Evolutionary conservation across 2,888 invertebrate genomes (phyloP).

Genomic region (Synergus umbraculus): DNA sequence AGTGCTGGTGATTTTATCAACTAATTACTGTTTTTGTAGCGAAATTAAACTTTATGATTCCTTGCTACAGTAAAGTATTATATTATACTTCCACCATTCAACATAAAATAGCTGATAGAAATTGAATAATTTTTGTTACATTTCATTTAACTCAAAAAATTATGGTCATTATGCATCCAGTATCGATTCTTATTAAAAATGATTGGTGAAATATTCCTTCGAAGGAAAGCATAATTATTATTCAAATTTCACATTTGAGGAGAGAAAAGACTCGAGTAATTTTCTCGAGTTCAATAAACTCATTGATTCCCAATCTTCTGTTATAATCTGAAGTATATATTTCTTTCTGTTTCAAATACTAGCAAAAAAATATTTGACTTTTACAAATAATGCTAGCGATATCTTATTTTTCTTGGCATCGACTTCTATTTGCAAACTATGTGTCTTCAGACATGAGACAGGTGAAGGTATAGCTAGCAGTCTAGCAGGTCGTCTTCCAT

Average conservation of each 20-base stretch:
- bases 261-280: not conserved
- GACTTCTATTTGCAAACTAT: slow-evolving; percentile 7
- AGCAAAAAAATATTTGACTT: not conserved
- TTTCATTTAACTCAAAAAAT: no score
- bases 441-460: no score
- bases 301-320: not conserved
- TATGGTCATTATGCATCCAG: no score
- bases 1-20: not conserved
- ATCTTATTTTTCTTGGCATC: not conserved
- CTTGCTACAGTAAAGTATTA: no score
- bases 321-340: not conserved
- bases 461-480: not conserved
- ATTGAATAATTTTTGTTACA: no score
- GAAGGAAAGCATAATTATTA: not conserved
- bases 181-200: not conserved
- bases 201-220: not conserved
- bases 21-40: no score
- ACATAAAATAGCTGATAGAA: no score
- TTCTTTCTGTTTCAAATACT: not conserved
- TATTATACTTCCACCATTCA: no score
- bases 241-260: not conserved
- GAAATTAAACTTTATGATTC: no score
- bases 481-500: slow-evolving; percentile 2
- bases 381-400: not conserved
- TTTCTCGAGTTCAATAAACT: not conserved